Evolutionary conservation across 2,888 invertebrate genomes (phyloP), one percentile per base, ranked within the genome.

Genomic region (Acronicta alni): DNA sequence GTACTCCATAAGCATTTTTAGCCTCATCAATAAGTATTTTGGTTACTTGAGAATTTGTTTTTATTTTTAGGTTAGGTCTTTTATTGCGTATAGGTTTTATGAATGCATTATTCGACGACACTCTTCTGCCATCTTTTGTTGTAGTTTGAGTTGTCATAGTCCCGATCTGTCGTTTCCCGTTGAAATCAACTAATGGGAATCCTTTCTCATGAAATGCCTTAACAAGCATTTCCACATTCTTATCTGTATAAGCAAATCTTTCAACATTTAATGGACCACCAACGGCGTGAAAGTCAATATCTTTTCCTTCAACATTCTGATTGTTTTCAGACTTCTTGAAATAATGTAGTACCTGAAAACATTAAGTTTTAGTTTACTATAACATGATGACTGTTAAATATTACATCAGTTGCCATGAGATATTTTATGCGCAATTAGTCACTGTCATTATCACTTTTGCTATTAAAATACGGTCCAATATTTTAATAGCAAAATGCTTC

Each of bases 321-420:
- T 96, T 96, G 47, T 95, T 91, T 88, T 96, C 96, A 0, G 96
- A 95, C 87, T 96, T 96, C 42, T 91, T 95, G 75, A 96, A 97
- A 82, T 97, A 97, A 0, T 96, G 96, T 12, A 97, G 88, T 0
- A 96, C 90, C 93, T 93, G 79, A 48, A 87, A 89, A 45, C 7
- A 14, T 1, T 3, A 15, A 42, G 23, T 41, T 14, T 6, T 6
- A 4, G 3, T 1, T 18, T 14, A 18, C 6, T 41, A 14, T 7
- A 7, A 9, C 26, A 20, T 26, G 4, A 7, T 7, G 7, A 7
- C 1, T 23, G 4, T 1, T 12, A 12, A 35, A n/a, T 5, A 35
- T 6, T n/a, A n/a, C n/a, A n/a, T n/a, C n/a, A n/a, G n/a, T n/a
- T n/a, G n/a, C n/a, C n/a, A n/a, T n/a, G n/a, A n/a, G n/a, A n/a